These are phyloP conservation scores for Dufourea novaeangliae DNA, from an alignment of 1,140 invertebrate genomes.

Conservation along the genomic window DNA sequence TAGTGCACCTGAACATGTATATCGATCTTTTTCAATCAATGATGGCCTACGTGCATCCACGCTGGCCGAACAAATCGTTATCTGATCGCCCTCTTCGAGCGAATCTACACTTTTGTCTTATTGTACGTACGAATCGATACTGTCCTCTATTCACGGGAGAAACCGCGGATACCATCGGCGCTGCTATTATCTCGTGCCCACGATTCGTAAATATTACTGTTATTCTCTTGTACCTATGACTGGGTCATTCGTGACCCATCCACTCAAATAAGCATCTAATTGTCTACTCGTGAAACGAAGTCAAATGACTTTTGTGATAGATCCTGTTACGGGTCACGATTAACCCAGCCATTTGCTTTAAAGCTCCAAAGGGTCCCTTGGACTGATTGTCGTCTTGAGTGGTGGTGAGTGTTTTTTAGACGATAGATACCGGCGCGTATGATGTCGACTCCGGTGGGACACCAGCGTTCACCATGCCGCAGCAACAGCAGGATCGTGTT, in stretches of 20 bases:
- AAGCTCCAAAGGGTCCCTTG: too few relatives aligned
- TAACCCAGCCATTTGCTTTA: too few relatives aligned
- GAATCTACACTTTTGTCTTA: constrained; percentile 42
- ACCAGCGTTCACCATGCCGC: constrained; percentile 94
- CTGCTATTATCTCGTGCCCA: neutral
- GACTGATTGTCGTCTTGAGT: too few relatives aligned
- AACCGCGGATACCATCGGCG: neutral
- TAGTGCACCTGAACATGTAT: neutral
- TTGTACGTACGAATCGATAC: constrained; percentile 36
- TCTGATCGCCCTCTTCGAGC: constrained; percentile 22
- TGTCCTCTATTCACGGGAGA: constrained; percentile 20
- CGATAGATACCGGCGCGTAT: constrained; percentile 90
- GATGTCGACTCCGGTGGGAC: constrained; percentile 94
- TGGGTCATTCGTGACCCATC: too few relatives aligned
- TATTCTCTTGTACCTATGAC: neutral
- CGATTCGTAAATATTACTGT: neutral
- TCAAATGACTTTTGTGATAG: too few relatives aligned
- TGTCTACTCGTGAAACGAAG: too few relatives aligned
- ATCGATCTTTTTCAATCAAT: neutral
- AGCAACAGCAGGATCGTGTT: constrained; percentile 95
- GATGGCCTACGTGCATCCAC: neutral
- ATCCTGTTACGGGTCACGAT: too few relatives aligned
- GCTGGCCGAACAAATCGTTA: constrained; percentile 22
- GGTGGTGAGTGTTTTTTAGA: too few relatives aligned
- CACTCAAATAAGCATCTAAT: too few relatives aligned